Base-by-base conservation (phyloP, 2,113 vertebrate genomes). In the Pardalotus punctatus region DNA sequence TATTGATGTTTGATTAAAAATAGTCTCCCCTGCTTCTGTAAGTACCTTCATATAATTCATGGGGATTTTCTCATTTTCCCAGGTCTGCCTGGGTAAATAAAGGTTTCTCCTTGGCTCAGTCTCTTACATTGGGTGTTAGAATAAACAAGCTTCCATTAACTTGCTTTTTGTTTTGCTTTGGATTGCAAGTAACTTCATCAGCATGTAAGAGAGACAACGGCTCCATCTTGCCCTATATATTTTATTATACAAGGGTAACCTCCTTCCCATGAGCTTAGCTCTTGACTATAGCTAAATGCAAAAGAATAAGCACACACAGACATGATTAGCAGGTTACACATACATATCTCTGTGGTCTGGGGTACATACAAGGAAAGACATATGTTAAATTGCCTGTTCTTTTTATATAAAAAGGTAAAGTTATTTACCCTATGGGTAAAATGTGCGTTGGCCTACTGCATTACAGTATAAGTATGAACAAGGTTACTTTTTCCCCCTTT, bases 11-110 rank as follows among this genome's bases (percentile, higher is more conserved):
- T 97, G 90, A 97, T 97, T 97, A 94, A 96, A 94, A 94, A 12
- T 60, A 61, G n/a, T 94, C 86, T 92, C 54, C 42, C 16, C 74
- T 54, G 45, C 73, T 93, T 96, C 83, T 86, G 5, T 90, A 92
- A 96, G 88, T 93, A 93, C 83, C 86, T 88, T 70, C 8, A 28
- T 91, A 88, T 84, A 93, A 95, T 96, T 96, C 86, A 56, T 47
- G 47, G 84, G 80, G 61, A 95, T 93, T 96, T 97, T 94, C 95
- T 97, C 95, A 95, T 97, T 97, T 97, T 93, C 72, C 78, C 90
- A 78, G 77, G 71, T 93, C 81, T 45, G 42, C 91, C 66, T 97
- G 74, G 54, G 80, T 92, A 97, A 97, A 97, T 95, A 97, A 90
- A 94, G 60, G 8, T 81, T 93, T 89, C 74, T 94, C 47, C 51